Evolutionary conservation across 2,888 invertebrate species (phyloP).

Genomic region (Pegoplata infirma): DNA sequence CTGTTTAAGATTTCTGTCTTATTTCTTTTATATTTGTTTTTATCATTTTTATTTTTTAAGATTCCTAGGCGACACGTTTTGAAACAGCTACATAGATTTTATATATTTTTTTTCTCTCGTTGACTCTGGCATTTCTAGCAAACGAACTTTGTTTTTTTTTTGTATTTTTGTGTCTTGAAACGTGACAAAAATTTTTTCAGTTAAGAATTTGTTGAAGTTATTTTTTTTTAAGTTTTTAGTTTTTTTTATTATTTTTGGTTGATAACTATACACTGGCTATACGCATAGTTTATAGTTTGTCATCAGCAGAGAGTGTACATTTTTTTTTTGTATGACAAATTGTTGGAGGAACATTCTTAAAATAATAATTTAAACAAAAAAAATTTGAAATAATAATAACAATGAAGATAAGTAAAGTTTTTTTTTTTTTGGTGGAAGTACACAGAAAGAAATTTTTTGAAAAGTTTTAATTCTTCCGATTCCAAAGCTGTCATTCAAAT

Average conservation of each 20-base stretch:
- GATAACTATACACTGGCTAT: slow-evolving; percentile 15
- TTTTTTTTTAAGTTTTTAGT: too few species aligned
- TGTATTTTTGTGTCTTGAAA: slow-evolving; percentile 39
- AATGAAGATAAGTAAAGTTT: background rate
- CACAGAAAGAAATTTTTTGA: too few species aligned
- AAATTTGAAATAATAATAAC: slow-evolving; percentile 9
- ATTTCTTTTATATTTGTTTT: background rate
- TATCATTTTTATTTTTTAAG: slow-evolving; percentile 11
- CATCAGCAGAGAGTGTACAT: slow-evolving; percentile 23
- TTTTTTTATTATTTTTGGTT: too few species aligned
- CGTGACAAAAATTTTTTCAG: slow-evolving; percentile 57
- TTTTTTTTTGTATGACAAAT: slow-evolving; percentile 53
- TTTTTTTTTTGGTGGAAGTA: background rate
- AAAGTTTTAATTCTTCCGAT: too few species aligned
- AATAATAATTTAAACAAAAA: slow-evolving; percentile 32
- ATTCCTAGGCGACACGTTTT: slow-evolving; percentile 55
- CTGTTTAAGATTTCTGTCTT: slow-evolving; percentile 25
- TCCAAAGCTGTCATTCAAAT: too few species aligned
- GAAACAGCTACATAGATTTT: slow-evolving; percentile 21
- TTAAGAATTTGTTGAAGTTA: slow-evolving; percentile 19
- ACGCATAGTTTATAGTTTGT: slow-evolving; percentile 50
- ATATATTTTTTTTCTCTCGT: background rate
- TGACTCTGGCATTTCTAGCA: background rate
- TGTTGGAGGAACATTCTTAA: slow-evolving; percentile 47
- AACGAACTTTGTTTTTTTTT: slow-evolving; percentile 29